Evolutionary conservation across 2,888 invertebrate species (phyloP), one percentile per base, ranked within the genome.

Genomic region (Eurois occulta): DNA sequence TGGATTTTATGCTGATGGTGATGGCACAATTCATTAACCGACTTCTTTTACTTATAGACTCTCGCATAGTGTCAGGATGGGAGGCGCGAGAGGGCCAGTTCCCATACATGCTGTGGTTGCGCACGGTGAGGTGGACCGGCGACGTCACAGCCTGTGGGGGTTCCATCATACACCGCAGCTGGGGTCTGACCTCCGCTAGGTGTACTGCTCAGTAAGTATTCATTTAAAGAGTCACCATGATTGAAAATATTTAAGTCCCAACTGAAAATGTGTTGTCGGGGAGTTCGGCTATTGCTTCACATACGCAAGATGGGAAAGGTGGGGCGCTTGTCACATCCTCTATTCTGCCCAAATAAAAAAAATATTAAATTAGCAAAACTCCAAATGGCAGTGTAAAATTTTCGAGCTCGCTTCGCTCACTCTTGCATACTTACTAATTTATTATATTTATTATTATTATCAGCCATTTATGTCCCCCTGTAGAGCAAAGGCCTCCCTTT

Each of bases 1-100:
- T 52, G 52, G 10, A 24, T 52, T 24, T 10, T 52, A 52, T 8
- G 52, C 52, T 24, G 24, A 52, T 24, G 52, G 24, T 24, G 24
- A 52, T 48, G 52, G 10, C 24, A 52, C 52, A 24, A 24, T 52
- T 24, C 8, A 52, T 52, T 55, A 55, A n/a, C 55, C 55, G n/a
- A 60, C 32, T 21, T 35, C 8, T 65, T 41, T n/a, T 2, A 32
- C 46, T 64, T 13, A 28, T 78, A 88, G 87, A 84, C 7, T 74
- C 88, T 8, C 90, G 93, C 10, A 94, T 94, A 71, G 90, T 94
- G 21, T 92, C 91, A 73, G 92, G 92, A 83, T 92, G 91, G 90
- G 88, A 90, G 73, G 92, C 93, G 0, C 73, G 43, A 0, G 88
- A 89, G 5, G 91, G 91, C 0, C 93, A 93, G 89, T 90, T 92